Evolutionary conservation across 2,797 vertebrate species (phyloP), one percentile per base, ranked within the genome.

Genomic region (Dicrostonyx torquatus): DNA sequence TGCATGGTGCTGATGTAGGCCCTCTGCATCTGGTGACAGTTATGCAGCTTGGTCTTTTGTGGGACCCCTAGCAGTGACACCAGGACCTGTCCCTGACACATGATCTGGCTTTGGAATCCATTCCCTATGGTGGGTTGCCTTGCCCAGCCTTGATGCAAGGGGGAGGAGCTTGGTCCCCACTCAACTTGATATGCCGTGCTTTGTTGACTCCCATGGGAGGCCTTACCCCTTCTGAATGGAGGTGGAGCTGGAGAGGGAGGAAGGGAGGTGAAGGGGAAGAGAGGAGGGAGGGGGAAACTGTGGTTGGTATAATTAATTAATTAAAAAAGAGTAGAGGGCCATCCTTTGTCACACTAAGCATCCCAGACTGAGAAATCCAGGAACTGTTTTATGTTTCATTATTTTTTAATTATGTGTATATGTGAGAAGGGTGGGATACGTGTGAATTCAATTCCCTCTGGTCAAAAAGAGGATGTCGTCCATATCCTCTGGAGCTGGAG

Each of bases 181-280:
- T 70, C 7, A 2, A 70, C 66, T 70, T 18, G 66, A 34, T 70
- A 70, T n/a, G 34, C 31, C 66, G n/a, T 70, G 66, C 8, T 70
- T 70, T 70, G 34, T 20, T 18, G 17, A 37, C 66, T 70, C 17
- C n/a, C 66, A 37, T 37, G n/a, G 66, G 66, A 70, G 34, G 66
- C 34, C 66, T n/a, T 34, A 6, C 64, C 14, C 14, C 15, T 66
- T 66, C 31, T 68, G 15, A 68, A 22, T 58, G 64, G 64, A 68
- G 34, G 34, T n/a, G 66, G 17, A 18, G 34, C 3, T 18, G n/a
- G 66, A 37, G n/a, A 37, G 66, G 1, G n/a, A 18, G 66, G 14
- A 13, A 34, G 66, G 13, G 17, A 9, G 9, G 15, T 17, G 15
- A 68, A 1, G 2, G 0, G 14, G 15, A 68, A 14, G 66, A 68